A percentile compares a stretch with the other conserved stretches of the same genome.
phyloP scores from a whole-genome alignment of 2,888 invertebrate genomes.

The Diaprepes abbreviatus region DNA sequence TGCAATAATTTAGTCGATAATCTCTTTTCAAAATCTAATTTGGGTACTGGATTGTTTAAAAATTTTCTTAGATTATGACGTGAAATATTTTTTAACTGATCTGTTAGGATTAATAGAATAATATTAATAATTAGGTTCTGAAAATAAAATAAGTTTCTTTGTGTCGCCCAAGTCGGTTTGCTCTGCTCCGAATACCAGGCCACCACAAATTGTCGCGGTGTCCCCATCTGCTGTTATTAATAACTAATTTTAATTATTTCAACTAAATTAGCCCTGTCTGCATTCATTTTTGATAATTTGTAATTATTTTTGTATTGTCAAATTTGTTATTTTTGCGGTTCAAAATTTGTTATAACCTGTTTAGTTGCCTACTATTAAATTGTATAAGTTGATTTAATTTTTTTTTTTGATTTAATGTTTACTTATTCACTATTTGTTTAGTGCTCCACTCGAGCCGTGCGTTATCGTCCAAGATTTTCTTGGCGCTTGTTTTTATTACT shows the following conservation, averaged over 20 bases:
- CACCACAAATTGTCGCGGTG: slow-evolving; percentile 41
- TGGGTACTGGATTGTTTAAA: slow-evolving; percentile 8
- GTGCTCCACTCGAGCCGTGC: slow-evolving; percentile 49
- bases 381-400: slow-evolving; percentile 43
- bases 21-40: slow-evolving; percentile 5
- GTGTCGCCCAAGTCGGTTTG: slow-evolving; percentile 22
- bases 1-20: not conserved
- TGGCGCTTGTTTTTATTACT: slow-evolving; percentile 42
- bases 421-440: slow-evolving; percentile 47
- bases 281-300: slow-evolving; percentile 39
- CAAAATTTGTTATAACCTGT: slow-evolving; percentile 44
- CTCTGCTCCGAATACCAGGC: slow-evolving; percentile 36
- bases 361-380: slow-evolving; percentile 49
- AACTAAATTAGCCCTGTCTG: slow-evolving; percentile 45
- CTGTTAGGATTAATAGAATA: not conserved
- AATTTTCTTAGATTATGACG: slow-evolving; percentile 1
- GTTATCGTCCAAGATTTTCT: slow-evolving; percentile 33
- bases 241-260: slow-evolving; percentile 32
- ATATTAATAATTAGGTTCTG: not conserved
- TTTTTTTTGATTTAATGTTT: slow-evolving; percentile 27
- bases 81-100: not conserved
- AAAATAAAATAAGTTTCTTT: not conserved
- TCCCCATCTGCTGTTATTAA: slow-evolving; percentile 45
- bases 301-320: slow-evolving; percentile 38
- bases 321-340: slow-evolving; percentile 45